Base-by-base conservation (phyloP, 2,888 invertebrate species). In the Drosophila anceps region DNA sequence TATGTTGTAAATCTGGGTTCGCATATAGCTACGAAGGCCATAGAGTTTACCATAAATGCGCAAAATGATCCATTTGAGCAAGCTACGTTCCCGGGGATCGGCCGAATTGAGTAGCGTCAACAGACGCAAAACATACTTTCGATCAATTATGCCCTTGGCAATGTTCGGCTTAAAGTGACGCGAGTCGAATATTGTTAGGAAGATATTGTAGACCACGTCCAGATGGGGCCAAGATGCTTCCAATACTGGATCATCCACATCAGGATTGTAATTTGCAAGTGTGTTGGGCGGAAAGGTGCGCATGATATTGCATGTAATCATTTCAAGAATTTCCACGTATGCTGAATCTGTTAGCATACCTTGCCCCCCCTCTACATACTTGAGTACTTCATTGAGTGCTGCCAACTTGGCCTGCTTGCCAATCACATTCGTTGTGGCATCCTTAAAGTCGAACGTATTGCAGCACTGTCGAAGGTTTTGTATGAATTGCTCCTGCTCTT, bases 61-160 rank as follows among this genome's bases (percentile, higher is more conserved):
- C 12, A 35, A 18, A 9, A 59, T 15, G 1, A 27, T 3, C 35
- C 46, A 35, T 6, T 48, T 59, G 35, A 59, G 27, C 1, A 27
- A 27, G 46, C 18, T 3, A 27, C 59, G 59, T 3, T 59, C 59
- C 1, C 48, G 59, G 5, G 13, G n/a, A 59, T 59, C 27, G 13
- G 24, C 1, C 1, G 59, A 27, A n/a, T 46, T 27, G 6, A 59
- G 27, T 1, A 46, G 9, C 59, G 13, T 59, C 35, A 59, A 4
- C 5, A 59, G 24, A 8, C 18, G n/a, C 24, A 35, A 4, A 9
- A 48, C 46, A 27, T 48, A 48, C n/a, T 59, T 59, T 0, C 35
- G 18, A 46, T 59, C 59, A 13, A 59, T 18, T 1, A 9, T 0
- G 12, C 1, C 10, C 15, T 2, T 12, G 31, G 33, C 43, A 33